Percentiles rank a stretch among this genome's conserved stretches.
phyloP scores from a whole-genome alignment of 2,113 vertebrate species.

The Lota lota region DNA sequence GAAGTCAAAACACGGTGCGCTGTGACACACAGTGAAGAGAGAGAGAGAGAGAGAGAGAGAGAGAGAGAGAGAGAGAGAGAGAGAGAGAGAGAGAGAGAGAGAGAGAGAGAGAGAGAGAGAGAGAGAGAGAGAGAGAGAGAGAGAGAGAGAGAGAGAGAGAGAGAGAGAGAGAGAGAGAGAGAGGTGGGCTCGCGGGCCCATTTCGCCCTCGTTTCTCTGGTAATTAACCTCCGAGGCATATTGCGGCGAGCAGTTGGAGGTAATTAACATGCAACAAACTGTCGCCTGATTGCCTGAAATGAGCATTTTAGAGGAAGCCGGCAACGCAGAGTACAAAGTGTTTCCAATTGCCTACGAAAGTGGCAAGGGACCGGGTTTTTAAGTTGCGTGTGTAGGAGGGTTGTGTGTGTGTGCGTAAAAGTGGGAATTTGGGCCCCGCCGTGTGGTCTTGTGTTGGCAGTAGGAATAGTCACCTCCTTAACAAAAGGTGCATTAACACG shows the following conservation, averaged over 20 bases:
- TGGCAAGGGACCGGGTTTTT: conserved; percentile 82
- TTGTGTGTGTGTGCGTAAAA: conserved; percentile 79
- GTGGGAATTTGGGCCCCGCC: conserved; percentile 71
- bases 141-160: conserved; percentile 75
- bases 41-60: conserved; percentile 77
- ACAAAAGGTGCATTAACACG: conserved; percentile 71
- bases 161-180: conserved; percentile 75
- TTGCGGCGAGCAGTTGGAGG: conserved; percentile 91
- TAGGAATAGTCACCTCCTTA: conserved; percentile 43
- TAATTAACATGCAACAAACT: conserved; percentile 92
- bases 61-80: conserved; percentile 75
- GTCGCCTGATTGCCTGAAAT: conserved; percentile 94
- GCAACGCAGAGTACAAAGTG: conserved; percentile 84
- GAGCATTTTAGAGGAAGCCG: conserved; percentile 88
- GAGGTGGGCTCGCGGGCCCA: conserved; percentile 66
- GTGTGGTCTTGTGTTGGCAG: conserved; percentile 46
- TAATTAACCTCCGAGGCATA: conserved; percentile 96
- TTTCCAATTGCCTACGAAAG: conserved; percentile 92
- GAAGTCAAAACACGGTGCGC: conserved; percentile 86
- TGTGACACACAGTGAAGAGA: conserved; percentile 82
- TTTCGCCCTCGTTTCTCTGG: conserved; percentile 80
- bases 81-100: conserved; percentile 75
- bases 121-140: conserved; percentile 78
- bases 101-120: conserved; percentile 78
- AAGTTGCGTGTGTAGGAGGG: conserved; percentile 79